Base-by-base conservation (phyloP, 2,797 vertebrate genomes). In the Myotis planiceps region DNA sequence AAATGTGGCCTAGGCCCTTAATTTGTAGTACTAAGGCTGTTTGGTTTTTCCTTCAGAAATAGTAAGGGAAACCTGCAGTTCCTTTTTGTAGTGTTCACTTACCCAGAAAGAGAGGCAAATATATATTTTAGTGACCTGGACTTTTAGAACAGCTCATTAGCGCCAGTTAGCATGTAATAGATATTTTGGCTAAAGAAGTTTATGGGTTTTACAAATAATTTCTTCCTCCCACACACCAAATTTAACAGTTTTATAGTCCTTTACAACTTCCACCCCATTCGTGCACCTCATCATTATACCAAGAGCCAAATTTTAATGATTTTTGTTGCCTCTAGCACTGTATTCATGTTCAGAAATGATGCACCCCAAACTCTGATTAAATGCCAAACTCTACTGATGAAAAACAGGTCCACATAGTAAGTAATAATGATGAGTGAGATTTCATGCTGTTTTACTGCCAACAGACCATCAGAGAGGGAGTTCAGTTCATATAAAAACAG, bases 181-280 rank as follows among this genome's bases (percentile, higher is more conserved):
- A 98, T 97, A 98, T 92, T 98, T 98, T 97, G 88, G 93, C 95
- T 96, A 95, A 98, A 97, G 83, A 39, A 39, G 71, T 98, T 98
- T 96, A 97, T 91, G 79, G 39, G 45, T 91, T 97, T 98, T 97
- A 92, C 68, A 96, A 98, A 97, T 51, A 97, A 87, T 97, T 97
- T 98, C 87, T 98, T 96, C 90, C 68, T 97, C 97, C 94, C 90
- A 96, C 96, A 97, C 81, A 92, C 58, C 90, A 97, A 97, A 96
- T 98, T 97, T 98, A 98, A 98, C 79, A 97, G 75, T 97, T 90
- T 89, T 92, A 85, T 71, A 94, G 91, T 75, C 58, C 94, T 98
- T 98, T 98, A 98, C 95, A 96, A 94, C 92, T 97, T 97, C 92
- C 95, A 96, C 63, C 95, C 81, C 37, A 86, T 95, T 94, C 91